Conservation (phyloP, 1,140 invertebrate species). For the Apis florea region DNA sequence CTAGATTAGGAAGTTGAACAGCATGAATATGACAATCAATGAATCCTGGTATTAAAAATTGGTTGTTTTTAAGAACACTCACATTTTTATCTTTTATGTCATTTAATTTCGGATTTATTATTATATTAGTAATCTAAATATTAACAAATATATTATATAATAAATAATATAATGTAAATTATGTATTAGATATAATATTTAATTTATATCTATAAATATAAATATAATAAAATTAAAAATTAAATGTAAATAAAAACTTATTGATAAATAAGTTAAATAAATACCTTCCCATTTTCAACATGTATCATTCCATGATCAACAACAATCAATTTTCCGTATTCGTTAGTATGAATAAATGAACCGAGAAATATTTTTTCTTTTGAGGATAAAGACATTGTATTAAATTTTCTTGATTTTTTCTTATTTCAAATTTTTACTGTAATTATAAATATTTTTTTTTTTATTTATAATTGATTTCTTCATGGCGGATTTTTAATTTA, state of each 20-base stretch:
- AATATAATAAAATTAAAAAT: conserved; percentile 49
- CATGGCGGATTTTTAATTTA: neutral
- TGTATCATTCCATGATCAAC: conserved; percentile 78
- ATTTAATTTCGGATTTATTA: conserved; percentile 31
- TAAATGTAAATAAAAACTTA: conserved; percentile 5
- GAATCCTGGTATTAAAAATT: conserved; percentile 93
- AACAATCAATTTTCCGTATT: conserved; percentile 68
- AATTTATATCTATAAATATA: conserved; percentile 16
- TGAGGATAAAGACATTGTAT: conserved; percentile 48
- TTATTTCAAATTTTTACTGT: neutral
- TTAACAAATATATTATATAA: conserved; percentile 22
- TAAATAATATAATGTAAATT: neutral
- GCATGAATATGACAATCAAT: conserved; percentile 95
- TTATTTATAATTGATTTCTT: neutral
- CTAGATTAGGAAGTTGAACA: conserved; percentile 91
- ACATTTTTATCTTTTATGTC: conserved; percentile 28
- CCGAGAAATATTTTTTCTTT: conserved; percentile 68
- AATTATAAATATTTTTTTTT: neutral
- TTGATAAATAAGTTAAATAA: neutral
- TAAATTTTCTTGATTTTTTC: conserved; percentile 64
- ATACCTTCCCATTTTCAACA: conserved; percentile 78
- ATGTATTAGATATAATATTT: neutral
- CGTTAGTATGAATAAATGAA: conserved; percentile 70
- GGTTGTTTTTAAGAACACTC: conserved; percentile 77
- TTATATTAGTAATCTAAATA: conserved; percentile 63